Conservation (phyloP, 2,113 vertebrate genomes). For the Piaya cayana region DNA sequence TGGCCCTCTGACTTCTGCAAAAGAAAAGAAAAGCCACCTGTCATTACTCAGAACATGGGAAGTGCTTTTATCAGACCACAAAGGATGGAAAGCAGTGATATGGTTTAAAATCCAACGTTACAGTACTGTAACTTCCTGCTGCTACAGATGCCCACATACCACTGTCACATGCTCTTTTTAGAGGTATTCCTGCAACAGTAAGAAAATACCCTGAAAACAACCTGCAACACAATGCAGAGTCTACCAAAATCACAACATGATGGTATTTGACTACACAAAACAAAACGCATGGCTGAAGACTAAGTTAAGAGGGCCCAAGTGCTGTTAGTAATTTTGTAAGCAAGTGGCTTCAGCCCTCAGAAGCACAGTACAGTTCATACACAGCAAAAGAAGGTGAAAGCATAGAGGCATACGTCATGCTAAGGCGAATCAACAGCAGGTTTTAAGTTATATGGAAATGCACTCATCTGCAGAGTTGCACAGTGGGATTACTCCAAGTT, state of each 20-base stretch:
- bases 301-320: rapidly evolving
- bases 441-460: background rate
- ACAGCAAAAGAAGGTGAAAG: background rate
- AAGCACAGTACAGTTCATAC: background rate
- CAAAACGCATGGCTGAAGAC: background rate
- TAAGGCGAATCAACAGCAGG: background rate
- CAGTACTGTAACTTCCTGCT: rapidly evolving
- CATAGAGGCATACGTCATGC: background rate
- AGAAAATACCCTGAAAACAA: background rate
- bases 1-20: slow-evolving; percentile 90
- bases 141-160: background rate
- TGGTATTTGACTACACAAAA: background rate
- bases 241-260: background rate
- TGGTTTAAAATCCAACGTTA: rapidly evolving
- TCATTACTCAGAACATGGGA: background rate
- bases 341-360: background rate
- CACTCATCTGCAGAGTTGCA: background rate
- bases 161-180: rapidly evolving
- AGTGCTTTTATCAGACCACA: background rate
- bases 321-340: background rate
- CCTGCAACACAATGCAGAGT: background rate
- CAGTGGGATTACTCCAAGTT: background rate
- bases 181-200: background rate
- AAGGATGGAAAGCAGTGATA: rapidly evolving
- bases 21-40: slow-evolving; percentile 50